Evolutionary conservation across 2,888 invertebrate species (phyloP).

Genomic region (Capitulum mitella): DNA sequence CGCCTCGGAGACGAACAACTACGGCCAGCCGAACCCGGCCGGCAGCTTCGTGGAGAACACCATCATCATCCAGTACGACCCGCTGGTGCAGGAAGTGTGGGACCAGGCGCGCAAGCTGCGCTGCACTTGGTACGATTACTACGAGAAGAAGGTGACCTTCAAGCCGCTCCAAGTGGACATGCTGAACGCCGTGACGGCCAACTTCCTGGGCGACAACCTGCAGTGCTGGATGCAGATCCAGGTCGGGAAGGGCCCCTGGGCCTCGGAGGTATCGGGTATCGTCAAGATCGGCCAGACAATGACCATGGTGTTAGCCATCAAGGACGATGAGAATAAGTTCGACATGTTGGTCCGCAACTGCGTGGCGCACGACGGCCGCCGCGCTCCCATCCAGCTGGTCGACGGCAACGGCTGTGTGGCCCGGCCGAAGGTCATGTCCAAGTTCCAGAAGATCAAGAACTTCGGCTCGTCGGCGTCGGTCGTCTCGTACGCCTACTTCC

Average conservation of each 20-base stretch:
- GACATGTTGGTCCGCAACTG: constrained; percentile 92
- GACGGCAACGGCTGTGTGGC: constrained; percentile 91
- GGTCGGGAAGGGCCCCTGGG: constrained; percentile 91
- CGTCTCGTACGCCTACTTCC: constrained; percentile 91
- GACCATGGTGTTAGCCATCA: constrained; percentile 93
- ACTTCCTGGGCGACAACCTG: constrained; percentile 88
- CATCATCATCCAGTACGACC: constrained; percentile 82
- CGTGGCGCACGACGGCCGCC: constrained; percentile 87
- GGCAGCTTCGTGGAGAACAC: constrained; percentile 92
- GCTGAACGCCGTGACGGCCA: constrained; percentile 88
- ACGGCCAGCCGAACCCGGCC: constrained; percentile 76
- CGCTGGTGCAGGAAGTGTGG: constrained; percentile 67
- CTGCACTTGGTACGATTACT: constrained; percentile 94
- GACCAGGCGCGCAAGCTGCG: constrained; percentile 86
- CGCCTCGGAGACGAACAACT: constrained; percentile 67
- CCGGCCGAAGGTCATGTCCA: constrained; percentile 82
- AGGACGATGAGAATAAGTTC: constrained; percentile 89
- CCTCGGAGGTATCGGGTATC: constrained; percentile 85
- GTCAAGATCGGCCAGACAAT: constrained; percentile 93
- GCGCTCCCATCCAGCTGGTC: constrained; percentile 52
- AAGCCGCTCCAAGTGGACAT: constrained; percentile 92
- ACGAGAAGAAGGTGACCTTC: constrained; percentile 90
- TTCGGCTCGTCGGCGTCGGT: constrained; percentile 90
- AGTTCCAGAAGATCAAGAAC: constrained; percentile 92
- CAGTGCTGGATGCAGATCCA: constrained; percentile 98